Base-by-base conservation (phyloP, 2,797 vertebrate species). In the Enteromius mattozi region DNA sequence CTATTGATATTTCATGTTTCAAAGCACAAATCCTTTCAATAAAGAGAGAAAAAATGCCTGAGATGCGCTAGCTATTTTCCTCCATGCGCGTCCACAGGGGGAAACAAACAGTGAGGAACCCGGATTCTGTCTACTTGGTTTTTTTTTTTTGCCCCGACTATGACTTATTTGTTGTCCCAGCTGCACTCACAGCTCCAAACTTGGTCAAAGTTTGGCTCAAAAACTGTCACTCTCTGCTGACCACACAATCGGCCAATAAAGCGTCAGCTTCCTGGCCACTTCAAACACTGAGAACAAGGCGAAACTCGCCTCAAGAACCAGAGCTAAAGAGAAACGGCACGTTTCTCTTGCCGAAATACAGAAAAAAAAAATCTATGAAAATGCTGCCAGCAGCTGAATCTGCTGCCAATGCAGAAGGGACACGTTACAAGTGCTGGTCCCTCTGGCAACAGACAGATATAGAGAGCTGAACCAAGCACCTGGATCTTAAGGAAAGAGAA, bases 1-100 rank as follows among this genome's bases (percentile, higher is more conserved):
- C 85, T 94, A 94, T 93, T 94, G 93, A 95, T 94, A 93, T 94
- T 93, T 90, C 89, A 90, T 81, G 88, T 90, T 93, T 93, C 92
- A 92, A 86, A 94, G 94, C 93, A 94, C 90, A 93, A 92, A 93
- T 76, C 80, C 85, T 86, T 88, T 88, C 91, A 92, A 91, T 92
- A 45, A 59, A 30, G 79, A 61, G 47, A 13, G 49, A 19, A 54
- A 82, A 76, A 87, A 71, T 81, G 89, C 82, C 91, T 92, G 87
- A 90, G 89, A 91, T 93, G 90, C 84, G 85, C 89, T 85, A 89
- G 88, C 82, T 92, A 89, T 92, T 80, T 90, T 89, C 88, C 87
- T 87, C 88, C 89, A 83, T 79, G 47, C 33, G 37, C 54, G 79
- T 92, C 91, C 91, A 93, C 89, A 90, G 91, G 92, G 92, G 92